Percentiles rank a stretch among this genome's conserved stretches.
These are phyloP conservation scores for Sciurus niger DNA, from an alignment of 2,113 vertebrate genomes.

Conservation along the genomic window DNA sequence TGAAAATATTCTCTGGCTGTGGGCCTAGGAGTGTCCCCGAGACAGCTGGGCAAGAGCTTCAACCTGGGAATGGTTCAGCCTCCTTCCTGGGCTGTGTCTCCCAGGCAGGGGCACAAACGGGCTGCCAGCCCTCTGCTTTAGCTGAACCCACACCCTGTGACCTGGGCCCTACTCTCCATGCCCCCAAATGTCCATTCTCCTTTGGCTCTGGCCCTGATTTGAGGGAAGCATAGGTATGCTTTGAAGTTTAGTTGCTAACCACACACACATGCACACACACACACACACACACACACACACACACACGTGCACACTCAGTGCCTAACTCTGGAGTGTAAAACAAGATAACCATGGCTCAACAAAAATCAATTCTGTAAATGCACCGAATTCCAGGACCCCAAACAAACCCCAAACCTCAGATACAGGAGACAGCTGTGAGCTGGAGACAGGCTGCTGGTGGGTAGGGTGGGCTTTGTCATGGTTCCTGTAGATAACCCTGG, in stretches of 20 bases:
- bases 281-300: neutral
- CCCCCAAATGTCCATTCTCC: neutral
- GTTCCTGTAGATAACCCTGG: neutral
- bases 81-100: neutral
- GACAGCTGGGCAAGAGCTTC: neutral
- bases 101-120: neutral
- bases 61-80: neutral
- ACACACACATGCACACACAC: neutral
- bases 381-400: neutral
- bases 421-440: neutral
- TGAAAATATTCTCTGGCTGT: conserved; percentile 33
- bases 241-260: neutral
- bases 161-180: neutral
- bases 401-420: neutral
- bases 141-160: neutral
- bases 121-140: neutral
- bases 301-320: neutral
- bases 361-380: neutral
- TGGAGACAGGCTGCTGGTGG: neutral
- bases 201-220: neutral
- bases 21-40: neutral
- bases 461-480: neutral
- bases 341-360: neutral
- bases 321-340: neutral
- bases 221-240: neutral